These are phyloP conservation scores for Harlomillsia oculata DNA, from an alignment of 1,140 invertebrate genomes.

Conservation along the genomic window DNA sequence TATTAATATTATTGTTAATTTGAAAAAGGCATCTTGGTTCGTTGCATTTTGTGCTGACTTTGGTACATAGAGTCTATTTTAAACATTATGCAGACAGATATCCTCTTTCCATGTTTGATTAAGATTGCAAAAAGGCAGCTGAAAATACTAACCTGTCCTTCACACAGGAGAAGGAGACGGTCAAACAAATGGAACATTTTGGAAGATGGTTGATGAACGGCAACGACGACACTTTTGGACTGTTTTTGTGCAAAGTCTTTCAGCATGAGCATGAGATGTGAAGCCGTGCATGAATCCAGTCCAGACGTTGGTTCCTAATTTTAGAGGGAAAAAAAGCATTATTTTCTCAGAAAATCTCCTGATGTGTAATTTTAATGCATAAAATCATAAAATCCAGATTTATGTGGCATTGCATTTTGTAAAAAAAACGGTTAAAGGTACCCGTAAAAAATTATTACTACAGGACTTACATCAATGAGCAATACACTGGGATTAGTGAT, in stretches of 20 bases:
- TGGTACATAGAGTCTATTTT: no score
- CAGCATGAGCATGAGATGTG: slow-evolving; percentile 60
- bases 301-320: slow-evolving; percentile 73
- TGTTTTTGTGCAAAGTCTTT: slow-evolving; percentile 66
- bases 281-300: slow-evolving; percentile 71
- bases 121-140: neutral
- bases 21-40: no score
- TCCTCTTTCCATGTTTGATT: no score
- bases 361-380: no score
- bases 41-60: no score
- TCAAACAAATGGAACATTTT: slow-evolving; percentile 82
- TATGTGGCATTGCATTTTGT: neutral
- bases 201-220: slow-evolving; percentile 77
- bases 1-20: no score
- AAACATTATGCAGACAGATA: no score
- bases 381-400: no score
- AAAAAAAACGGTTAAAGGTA: neutral
- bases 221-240: slow-evolving; percentile 69
- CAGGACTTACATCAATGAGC: slow-evolving; percentile 68
- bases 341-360: no score
- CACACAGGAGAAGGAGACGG: slow-evolving; percentile 63
- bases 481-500: slow-evolving; percentile 75
- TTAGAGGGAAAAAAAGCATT: slow-evolving; percentile 3
- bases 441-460: neutral
- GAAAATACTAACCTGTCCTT: slow-evolving; percentile 50